A percentile compares a stretch with the other conserved stretches of the same genome.
Conservation (phyloP, 2,888 invertebrate species). For the Tenthredo amoena region DNA sequence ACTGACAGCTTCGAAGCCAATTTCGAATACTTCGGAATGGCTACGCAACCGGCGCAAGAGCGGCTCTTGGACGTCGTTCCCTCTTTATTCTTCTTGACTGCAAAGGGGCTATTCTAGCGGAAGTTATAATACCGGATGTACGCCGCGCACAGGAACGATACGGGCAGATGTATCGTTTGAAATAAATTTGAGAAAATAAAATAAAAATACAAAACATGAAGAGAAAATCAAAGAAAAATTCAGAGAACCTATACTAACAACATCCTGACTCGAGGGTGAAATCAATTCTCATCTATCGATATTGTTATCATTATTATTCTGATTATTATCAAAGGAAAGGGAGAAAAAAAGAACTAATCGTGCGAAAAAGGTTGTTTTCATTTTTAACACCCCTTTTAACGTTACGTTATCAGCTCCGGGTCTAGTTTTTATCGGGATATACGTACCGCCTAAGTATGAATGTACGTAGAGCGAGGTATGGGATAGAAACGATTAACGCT, state of each 20-base stretch:
- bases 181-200: neutral
- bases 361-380: neutral
- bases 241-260: too few relatives aligned
- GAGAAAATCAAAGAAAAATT: neutral
- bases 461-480: neutral
- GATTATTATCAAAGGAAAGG: neutral
- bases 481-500: conserved; percentile 23
- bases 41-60: neutral
- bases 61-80: conserved; percentile 17
- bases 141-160: neutral
- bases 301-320: neutral
- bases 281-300: neutral
- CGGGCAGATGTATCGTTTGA: neutral
- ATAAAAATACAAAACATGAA: neutral
- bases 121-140: conserved; percentile 3
- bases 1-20: conserved; percentile 48
- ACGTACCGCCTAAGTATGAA: neutral
- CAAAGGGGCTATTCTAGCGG: conserved; percentile 20
- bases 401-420: neutral
- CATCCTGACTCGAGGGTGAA: too few relatives aligned
- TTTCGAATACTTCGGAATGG: conserved; percentile 39
- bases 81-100: conserved; percentile 14
- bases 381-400: neutral
- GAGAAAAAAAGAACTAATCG: neutral
- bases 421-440: neutral